These are phyloP conservation scores for Vultur gryphus DNA, from an alignment of 2,797 vertebrate species.

Conservation along the genomic window DNA sequence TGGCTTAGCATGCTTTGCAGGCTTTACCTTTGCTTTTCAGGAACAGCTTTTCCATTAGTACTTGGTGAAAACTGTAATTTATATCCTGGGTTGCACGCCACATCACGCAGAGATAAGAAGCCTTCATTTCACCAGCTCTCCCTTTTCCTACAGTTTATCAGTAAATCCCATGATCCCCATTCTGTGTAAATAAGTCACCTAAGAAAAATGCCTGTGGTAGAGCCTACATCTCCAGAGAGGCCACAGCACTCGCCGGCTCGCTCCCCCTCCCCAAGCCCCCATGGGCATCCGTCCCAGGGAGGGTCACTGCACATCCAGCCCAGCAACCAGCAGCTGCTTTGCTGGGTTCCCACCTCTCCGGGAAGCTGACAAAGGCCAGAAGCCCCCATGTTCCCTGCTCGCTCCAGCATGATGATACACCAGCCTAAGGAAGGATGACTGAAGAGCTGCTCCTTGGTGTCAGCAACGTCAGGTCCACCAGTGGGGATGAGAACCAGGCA, in stretches of 20 bases:
- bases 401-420: fast-evolving
- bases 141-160: background rate
- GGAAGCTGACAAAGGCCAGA: background rate
- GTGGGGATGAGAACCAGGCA: background rate
- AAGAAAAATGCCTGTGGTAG: background rate
- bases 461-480: background rate
- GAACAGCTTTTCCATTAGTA: background rate
- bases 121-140: background rate
- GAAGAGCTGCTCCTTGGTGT: background rate
- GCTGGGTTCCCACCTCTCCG: background rate
- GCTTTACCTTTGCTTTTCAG: conserved; percentile 3
- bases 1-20: background rate
- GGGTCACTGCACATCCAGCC: background rate
- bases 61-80: conserved; percentile 45
- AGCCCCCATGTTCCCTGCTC: background rate
- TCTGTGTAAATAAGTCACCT: background rate
- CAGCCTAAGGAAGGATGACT: background rate
- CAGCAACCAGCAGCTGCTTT: background rate
- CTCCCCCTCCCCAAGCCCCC: background rate
- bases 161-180: background rate
- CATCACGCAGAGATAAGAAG: background rate
- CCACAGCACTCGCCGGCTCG: background rate
- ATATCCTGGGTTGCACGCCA: background rate
- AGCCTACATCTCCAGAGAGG: background rate
- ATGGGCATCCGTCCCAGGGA: fast-evolving